Conservation (phyloP, 2,113 vertebrate genomes). For the Actenoides hombroni region DNA sequence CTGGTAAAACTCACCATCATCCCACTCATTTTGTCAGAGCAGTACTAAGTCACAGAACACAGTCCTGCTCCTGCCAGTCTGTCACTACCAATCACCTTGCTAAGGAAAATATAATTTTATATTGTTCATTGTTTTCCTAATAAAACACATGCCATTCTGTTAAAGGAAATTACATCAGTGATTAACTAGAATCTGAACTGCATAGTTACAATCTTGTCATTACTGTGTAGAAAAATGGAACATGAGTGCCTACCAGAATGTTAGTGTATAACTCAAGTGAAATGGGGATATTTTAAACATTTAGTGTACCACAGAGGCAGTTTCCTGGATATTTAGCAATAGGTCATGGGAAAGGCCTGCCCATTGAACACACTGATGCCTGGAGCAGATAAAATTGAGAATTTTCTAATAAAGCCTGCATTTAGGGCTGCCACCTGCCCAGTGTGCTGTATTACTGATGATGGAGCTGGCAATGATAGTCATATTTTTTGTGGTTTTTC, state of each 20-base stretch:
- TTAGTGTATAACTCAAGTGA: not conserved
- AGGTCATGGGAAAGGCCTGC: not conserved
- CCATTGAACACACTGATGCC: not conserved
- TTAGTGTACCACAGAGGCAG: not conserved
- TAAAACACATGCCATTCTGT: not conserved
- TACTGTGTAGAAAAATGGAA: not conserved
- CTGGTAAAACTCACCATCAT: not conserved
- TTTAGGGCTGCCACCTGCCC: not conserved
- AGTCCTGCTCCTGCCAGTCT: not conserved
- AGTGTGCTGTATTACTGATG: not conserved
- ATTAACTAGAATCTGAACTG: constrained; percentile 11
- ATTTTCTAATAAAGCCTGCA: not conserved
- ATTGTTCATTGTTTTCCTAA: not conserved
- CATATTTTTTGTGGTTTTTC: not conserved
- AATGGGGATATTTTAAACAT: not conserved
- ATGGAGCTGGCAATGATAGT: not conserved
- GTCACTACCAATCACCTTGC: not conserved
- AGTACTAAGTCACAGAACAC: not conserved
- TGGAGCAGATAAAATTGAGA: not conserved
- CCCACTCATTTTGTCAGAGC: not conserved
- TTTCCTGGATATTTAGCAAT: not conserved
- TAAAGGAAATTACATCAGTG: not conserved
- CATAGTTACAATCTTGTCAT: not conserved
- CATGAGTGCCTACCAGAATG: not conserved
- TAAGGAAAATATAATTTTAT: not conserved